Evolutionary conservation across 2,113 vertebrate genomes (phyloP), one percentile per base, ranked within the genome.

Genomic region (Callipepla californica): DNA sequence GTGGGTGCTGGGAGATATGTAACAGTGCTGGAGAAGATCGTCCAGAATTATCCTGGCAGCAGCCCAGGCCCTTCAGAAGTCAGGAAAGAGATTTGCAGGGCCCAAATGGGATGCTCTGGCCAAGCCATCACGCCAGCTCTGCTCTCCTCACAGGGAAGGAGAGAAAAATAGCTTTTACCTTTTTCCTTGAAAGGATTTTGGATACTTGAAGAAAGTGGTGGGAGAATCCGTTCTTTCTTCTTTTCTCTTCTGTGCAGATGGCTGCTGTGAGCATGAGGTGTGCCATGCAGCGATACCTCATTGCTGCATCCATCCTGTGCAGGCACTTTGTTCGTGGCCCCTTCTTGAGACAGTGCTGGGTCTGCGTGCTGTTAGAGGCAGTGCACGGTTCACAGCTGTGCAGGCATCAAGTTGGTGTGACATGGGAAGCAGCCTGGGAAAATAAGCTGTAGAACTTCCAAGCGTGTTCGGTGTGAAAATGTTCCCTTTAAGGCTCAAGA

Each of bases 31-130:
- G 67, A 79, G 34, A 90, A 66, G 77, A 69, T 53, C 89, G 62
- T 81, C 93, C 88, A 84, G 93, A 93, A 87, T 96, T 81, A 76
- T 81, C 77, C 75, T 76, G 90, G 89, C 89, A 81, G 67, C 11
- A 2, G 13, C 74, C 84, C 91, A 94, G 40, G n/a, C 53, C 75
- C 82, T 76, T 92, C 58, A 72, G 92, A 90, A 75, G 74, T 36
- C 80, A 87, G 40, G 86, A 94, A 96, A 77, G 57, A 93, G 83
- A 85, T 72, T 96, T 93, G 66, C 77, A 90, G 68, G 83, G 50
- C 68, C 68, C 19, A 26, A 82, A 53, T 2, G 1, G 25, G 44
- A 58, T 50, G 73, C 38, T 83, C 63, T 40, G 77, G 69, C 80
- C 89, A 65, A 58, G 32, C 66, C 69, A 22, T 40, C n/a, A 1